Percentiles rank a stretch among this genome's conserved stretches.
Conservation (phyloP, 2,888 invertebrate species). For the Pachymerium ferrugineum region DNA sequence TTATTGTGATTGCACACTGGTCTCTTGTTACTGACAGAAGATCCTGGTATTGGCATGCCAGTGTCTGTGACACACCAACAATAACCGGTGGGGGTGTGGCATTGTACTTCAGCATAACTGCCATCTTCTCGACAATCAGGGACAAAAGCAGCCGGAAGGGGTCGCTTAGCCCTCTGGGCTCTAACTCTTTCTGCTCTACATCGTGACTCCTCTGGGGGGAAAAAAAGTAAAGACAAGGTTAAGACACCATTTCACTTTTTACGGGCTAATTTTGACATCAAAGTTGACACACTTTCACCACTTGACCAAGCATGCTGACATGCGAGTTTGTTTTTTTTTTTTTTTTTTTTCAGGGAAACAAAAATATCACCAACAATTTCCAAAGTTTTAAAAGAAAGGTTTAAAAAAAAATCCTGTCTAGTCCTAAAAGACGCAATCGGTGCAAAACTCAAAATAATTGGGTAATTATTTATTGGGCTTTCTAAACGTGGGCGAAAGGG, state of each 20-base stretch:
- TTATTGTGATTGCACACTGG: slow-evolving; percentile 44
- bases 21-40: slow-evolving; percentile 65
- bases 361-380: too few relatives aligned
- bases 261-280: not conserved
- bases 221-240: not conserved
- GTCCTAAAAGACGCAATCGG: not conserved
- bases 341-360: too few relatives aligned
- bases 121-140: slow-evolving; percentile 79
- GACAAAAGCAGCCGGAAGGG: slow-evolving; percentile 49
- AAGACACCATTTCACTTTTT: not conserved
- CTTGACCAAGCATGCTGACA: not conserved
- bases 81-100: slow-evolving; percentile 64
- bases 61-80: slow-evolving; percentile 89
- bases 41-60: slow-evolving; percentile 73
- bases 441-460: not conserved
- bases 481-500: not conserved
- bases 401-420: not conserved
- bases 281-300: slow-evolving; percentile 13
- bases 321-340: too few relatives aligned
- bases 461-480: not conserved
- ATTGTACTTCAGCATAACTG: slow-evolving; percentile 77
- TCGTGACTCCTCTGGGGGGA: not conserved
- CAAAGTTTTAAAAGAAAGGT: too few relatives aligned
- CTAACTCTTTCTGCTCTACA: not conserved
- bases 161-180: not conserved